Evolutionary conservation across 2,113 vertebrate genomes (phyloP), one percentile per base, ranked within the genome.

Genomic region (Macroglossus sobrinus): DNA sequence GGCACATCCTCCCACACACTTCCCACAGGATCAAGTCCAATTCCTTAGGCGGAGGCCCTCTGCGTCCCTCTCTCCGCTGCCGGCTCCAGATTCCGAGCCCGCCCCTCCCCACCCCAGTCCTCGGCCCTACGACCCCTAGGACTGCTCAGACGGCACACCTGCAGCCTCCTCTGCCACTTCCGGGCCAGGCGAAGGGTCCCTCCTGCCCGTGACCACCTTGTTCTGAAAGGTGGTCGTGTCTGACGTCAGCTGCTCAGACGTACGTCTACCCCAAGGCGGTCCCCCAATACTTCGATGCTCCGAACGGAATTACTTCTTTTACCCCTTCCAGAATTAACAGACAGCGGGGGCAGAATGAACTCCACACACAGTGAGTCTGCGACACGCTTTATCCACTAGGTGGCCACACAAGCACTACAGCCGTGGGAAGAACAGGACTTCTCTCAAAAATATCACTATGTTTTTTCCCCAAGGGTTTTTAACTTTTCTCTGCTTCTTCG

Each of bases 331-430:
- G 35, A 64, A 35, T 64, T 16, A 9, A 5, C 4, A 5, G 69
- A n/a, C n/a, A n/a, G n/a, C n/a, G n/a, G n/a, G 26, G n/a, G 68
- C 7, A 40, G 11, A 89, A 69, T 1, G 15, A 81, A 38, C 28
- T 21, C 16, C 92, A 89, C 91, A 59, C 89, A 9, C 2, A 78
- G 69, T 2, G 82, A 16, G 3, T 19, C 22, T 2, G 40, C 55
- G 7, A 14, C 55, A 55, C 4, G 30, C 22, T 21, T n/a, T 63
- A n/a, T 7, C 96, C 95, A 85, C 96, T 89, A 93, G 85, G 89
- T 79, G 95, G 93, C 97, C 96, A 95, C 64, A 81, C 79, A 61
- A 76, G 59, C 1, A 4, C 82, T 28, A 30, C 6, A 28, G 85
- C 30, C 3, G 33, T 0, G 86, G 38, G 55, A 28, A 45, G 69